A percentile compares a stretch with the other conserved stretches of the same genome.
Evolutionary conservation across 2,113 vertebrate genomes (phyloP).

Genomic region (Varanus salvator): DNA sequence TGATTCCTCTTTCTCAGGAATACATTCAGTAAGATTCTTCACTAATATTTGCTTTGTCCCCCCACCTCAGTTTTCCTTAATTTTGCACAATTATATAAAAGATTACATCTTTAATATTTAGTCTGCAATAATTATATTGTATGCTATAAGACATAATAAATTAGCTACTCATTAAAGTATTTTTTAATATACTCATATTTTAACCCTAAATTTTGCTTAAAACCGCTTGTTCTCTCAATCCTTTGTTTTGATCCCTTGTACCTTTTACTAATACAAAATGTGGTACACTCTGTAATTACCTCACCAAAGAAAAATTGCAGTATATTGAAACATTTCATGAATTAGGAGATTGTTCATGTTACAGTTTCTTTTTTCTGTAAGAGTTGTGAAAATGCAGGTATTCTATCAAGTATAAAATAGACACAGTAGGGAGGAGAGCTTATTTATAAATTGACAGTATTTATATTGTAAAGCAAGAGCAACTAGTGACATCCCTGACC

Average conservation of each 20-base stretch:
- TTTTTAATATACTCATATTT: background rate
- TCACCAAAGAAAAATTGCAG: background rate
- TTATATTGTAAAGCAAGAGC: background rate
- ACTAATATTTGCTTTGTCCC: slow-evolving; percentile 36
- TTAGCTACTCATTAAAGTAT: background rate
- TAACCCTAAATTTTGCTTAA: background rate
- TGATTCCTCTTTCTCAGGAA: slow-evolving; percentile 47
- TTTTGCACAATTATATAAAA: background rate
- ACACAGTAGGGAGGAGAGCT: background rate
- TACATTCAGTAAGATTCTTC: slow-evolving; percentile 57
- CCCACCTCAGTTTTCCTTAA: background rate
- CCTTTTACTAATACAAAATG: background rate
- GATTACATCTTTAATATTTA: background rate
- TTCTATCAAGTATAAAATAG: background rate
- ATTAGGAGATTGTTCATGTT: background rate
- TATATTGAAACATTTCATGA: background rate
- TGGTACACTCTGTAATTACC: background rate
- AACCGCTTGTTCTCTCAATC: background rate
- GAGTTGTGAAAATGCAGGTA: background rate
- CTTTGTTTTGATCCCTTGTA: background rate
- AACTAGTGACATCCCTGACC: background rate
- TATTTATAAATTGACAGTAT: background rate
- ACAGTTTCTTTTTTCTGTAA: background rate
- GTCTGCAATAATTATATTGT: background rate
- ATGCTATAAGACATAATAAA: background rate